Percentiles rank a stretch among this genome's conserved stretches.
These are phyloP conservation scores for Pristionchus fissidentatus DNA, from an alignment of 2,888 invertebrate genomes.

Conservation along the genomic window DNA sequence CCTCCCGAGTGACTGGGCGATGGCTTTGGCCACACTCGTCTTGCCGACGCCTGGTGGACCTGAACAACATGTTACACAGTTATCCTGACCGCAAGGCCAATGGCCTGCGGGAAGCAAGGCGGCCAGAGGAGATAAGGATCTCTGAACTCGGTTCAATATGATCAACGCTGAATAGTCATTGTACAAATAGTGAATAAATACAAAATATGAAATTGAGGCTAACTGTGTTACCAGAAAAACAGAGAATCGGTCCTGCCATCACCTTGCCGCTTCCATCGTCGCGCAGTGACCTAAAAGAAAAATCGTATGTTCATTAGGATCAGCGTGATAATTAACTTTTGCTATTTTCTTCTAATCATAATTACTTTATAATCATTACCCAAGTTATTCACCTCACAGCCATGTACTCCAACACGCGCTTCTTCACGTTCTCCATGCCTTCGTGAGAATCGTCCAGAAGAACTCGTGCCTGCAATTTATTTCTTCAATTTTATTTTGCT, in stretches of 20 bases:
- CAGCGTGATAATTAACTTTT: background rate
- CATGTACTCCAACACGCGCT: slow-evolving; percentile 95
- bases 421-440: slow-evolving; percentile 98
- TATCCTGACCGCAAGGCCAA: no score
- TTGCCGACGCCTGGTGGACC: slow-evolving; percentile 98
- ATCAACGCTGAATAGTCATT: background rate
- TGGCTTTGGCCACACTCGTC: slow-evolving; percentile 93
- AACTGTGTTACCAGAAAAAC: slow-evolving; percentile 85
- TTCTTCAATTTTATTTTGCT: background rate
- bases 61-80: background rate
- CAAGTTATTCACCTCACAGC: slow-evolving; percentile 88
- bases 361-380: slow-evolving; percentile 52
- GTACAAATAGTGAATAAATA: slow-evolving; percentile 77
- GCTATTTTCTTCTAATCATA: no score
- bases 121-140: no score
- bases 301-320: background rate
- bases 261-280: slow-evolving; percentile 21
- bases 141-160: background rate
- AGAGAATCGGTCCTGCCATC: slow-evolving; percentile 89
- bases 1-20: slow-evolving; percentile 86
- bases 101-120: no score
- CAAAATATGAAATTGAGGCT: no score
- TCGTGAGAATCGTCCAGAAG: slow-evolving; percentile 79
- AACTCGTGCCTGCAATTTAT: slow-evolving; percentile 50
- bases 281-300: background rate